Base-by-base conservation (phyloP, 2,113 vertebrate species). In the Sprattus sprattus region DNA sequence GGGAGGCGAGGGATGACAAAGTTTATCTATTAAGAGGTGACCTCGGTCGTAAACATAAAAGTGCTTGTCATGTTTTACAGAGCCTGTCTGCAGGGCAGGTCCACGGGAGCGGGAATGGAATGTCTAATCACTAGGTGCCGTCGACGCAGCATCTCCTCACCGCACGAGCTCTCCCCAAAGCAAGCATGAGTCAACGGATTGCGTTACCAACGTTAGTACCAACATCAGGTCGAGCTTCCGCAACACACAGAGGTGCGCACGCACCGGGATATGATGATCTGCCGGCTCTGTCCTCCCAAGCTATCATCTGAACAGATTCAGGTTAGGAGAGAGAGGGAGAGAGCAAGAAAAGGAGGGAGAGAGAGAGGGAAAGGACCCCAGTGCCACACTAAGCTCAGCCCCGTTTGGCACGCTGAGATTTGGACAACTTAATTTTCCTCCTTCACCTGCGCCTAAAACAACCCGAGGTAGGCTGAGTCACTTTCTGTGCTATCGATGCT, bases 111-210 rank as follows among this genome's bases (percentile, higher is more conserved):
- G n/a, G 44, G 83, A 80, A n/a, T 82, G 52, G 83, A 71, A 64
- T 67, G 86, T 64, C 49, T 81, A 78, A 78, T 78, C 64, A 75
- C 81, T 50, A n/a, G 49, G 11, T 85, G 2, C 25, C 20, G 82
- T 32, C 64, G 39, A 81, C 16, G 82, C 85, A 86, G 87, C 87
- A 86, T 89, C 87, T 81, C 87, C 32, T 78, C 16, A 5, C 39
- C 28, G 28, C 13, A 7, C 32, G 22, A 49, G 85, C 60, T 25
- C 82, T 75, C 82, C 7, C 82, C 7, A 78, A 46, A 82, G 46
- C 81, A 84, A 57, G 52, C 87, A 28, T 45, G 78, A 39, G 46
- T 18, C 71, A 78, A 32, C 71, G 4, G 28, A 2, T 78, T 0
- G 82, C 71, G 32, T 39, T n/a, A n/a, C n/a, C n/a, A n/a, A n/a